Percentiles rank a stretch among this genome's conserved stretches.
phyloP scores from a whole-genome alignment of 2,888 invertebrate species.

The Ptilodon capucinus region DNA sequence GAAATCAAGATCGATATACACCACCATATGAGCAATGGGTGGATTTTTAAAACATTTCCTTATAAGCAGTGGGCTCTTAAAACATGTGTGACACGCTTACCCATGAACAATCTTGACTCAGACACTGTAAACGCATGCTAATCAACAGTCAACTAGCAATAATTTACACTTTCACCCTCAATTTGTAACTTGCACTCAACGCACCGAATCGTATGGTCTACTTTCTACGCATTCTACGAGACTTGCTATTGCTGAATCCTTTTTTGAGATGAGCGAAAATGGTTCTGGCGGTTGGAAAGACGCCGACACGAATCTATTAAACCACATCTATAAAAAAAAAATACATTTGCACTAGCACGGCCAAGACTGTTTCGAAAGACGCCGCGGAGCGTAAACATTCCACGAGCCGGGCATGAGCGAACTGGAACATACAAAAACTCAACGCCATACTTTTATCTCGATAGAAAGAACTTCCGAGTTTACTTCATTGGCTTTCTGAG shows the following conservation, averaged over 20 bases:
- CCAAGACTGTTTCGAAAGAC: conserved; percentile 78
- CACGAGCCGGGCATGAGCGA: conserved; percentile 67
- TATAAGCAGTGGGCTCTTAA: too few relatives aligned
- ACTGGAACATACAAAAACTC: conserved; percentile 68
- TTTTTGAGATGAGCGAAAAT: conserved; percentile 27
- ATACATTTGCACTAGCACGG: conserved; percentile 78
- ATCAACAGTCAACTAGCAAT: conserved; percentile 11
- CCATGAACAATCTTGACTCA: conserved; percentile 7
- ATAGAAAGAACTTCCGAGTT: conserved; percentile 46
- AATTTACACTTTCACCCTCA: conserved; percentile 20
- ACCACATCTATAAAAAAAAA: conserved; percentile 61
- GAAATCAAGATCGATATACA: too few relatives aligned
- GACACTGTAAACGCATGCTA: conserved; percentile 7
- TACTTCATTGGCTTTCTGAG: not conserved
- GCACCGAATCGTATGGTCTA: conserved; percentile 17
- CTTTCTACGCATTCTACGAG: conserved; percentile 9
- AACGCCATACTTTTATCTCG: conserved; percentile 53
- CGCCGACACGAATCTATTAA: conserved; percentile 63
- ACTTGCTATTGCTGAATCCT: conserved; percentile 10
- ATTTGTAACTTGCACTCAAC: conserved; percentile 11
- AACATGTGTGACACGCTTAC: conserved; percentile 4
- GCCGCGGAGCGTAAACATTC: conserved; percentile 79
- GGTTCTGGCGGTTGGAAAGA: conserved; percentile 42
- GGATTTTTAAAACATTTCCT: too few relatives aligned
- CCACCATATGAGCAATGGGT: too few relatives aligned